Conservation (phyloP, 1,140 invertebrate species). For the Pseudomyrmex sp. region DNA sequence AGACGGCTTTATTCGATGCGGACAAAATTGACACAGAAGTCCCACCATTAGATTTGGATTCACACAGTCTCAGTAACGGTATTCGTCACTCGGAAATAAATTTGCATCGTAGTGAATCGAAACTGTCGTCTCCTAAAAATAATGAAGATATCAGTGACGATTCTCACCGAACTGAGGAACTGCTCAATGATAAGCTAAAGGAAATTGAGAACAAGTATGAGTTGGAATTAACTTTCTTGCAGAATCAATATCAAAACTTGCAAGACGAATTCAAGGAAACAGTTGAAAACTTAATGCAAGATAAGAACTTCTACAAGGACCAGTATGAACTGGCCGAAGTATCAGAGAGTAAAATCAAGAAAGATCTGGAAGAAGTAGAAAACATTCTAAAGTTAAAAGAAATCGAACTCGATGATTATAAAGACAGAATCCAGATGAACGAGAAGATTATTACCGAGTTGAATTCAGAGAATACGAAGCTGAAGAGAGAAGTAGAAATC, state of each 20-base stretch:
- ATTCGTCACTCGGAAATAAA: conserved; percentile 45
- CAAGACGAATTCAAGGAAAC: conserved; percentile 85
- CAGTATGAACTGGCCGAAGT: conserved; percentile 85
- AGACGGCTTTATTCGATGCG: conserved; percentile 58
- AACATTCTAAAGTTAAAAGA: conserved; percentile 85
- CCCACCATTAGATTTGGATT: conserved; percentile 75
- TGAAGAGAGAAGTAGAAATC: conserved; percentile 84
- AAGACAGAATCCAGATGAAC: conserved; percentile 86
- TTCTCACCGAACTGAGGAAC: conserved; percentile 34
- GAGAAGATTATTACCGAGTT: conserved; percentile 87
- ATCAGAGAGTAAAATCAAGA: conserved; percentile 86
- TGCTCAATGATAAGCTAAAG: conserved; percentile 53
- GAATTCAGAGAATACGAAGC: conserved; percentile 86
- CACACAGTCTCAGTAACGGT: conserved; percentile 61
- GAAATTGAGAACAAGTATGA: conserved; percentile 83
- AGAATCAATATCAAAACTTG: conserved; percentile 86
- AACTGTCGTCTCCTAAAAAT: conserved; percentile 38
- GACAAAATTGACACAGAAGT: conserved; percentile 66
- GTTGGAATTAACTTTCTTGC: conserved; percentile 85
- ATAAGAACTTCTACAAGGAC: conserved; percentile 87
- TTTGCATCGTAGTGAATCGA: conserved; percentile 42
- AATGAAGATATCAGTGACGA: conserved; percentile 19
- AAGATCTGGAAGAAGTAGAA: conserved; percentile 86
- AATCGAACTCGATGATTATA: conserved; percentile 86
- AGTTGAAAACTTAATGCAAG: conserved; percentile 85